A percentile compares a stretch with the other conserved stretches of the same genome.
Conservation (phyloP, 2,113 vertebrate genomes). For the Ceuthmochares aereus region DNA sequence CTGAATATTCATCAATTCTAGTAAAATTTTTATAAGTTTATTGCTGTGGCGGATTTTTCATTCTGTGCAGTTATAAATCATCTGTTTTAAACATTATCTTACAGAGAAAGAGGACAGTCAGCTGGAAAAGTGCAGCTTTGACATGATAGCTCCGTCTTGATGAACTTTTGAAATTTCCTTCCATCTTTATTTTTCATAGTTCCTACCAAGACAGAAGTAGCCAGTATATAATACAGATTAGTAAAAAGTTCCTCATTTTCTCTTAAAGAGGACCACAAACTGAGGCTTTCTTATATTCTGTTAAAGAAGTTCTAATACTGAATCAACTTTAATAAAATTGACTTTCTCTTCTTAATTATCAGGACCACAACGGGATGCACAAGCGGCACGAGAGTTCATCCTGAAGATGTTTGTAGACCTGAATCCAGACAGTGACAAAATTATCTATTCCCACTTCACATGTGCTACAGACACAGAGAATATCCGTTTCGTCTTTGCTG, state of each 20-base stretch:
- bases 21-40: neutral
- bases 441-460: conserved; percentile 98
- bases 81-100: neutral
- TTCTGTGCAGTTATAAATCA: neutral
- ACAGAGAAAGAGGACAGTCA: neutral
- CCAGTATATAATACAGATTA: neutral
- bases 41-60: neutral
- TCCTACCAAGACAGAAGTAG: neutral
- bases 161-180: neutral
- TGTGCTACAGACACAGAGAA: conserved; percentile 97
- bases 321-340: neutral
- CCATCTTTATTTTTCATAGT: neutral
- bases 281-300: neutral
- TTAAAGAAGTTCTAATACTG: neutral
- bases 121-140: neutral
- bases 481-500: conserved; percentile 95
- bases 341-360: conserved; percentile 25
- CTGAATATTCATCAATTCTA: neutral
- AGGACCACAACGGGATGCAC: conserved; percentile 91
- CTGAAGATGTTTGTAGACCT: conserved; percentile 98
- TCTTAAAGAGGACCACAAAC: neutral
- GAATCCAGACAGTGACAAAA: conserved; percentile 95
- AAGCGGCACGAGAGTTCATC: conserved; percentile 94
- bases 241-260: neutral
- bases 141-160: neutral